These are phyloP conservation scores for Eurytemora carolleeae DNA, from an alignment of 1,140 invertebrate genomes.

Conservation along the genomic window DNA sequence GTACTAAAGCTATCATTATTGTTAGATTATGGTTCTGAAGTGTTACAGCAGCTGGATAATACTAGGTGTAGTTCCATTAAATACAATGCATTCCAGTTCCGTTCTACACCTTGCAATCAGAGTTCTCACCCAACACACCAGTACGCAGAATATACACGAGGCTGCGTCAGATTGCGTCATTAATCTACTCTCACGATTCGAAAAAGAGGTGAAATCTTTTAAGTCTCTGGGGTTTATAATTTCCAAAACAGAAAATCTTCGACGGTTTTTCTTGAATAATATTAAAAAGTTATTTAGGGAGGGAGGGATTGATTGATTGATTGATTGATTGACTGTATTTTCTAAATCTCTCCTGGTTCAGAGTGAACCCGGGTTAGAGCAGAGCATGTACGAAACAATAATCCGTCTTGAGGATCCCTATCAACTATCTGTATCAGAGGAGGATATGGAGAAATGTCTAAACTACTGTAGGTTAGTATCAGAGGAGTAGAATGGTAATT, in stretches of 20 bases:
- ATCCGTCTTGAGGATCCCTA: slow-evolving; percentile 62
- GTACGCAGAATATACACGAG: slow-evolving; percentile 40
- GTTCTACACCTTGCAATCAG: neutral
- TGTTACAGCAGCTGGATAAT: neutral
- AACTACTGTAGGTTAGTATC: slow-evolving; percentile 5
- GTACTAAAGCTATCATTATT: too few species aligned
- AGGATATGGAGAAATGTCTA: slow-evolving; percentile 56
- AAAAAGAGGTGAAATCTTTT: slow-evolving; percentile 45
- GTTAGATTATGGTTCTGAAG: neutral
- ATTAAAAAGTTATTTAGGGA: too few species aligned
- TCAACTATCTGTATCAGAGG: slow-evolving; percentile 69
- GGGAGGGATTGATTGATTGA: too few species aligned
- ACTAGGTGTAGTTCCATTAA: neutral
- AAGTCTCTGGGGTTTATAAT: too few species aligned
- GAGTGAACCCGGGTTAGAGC: too few species aligned
- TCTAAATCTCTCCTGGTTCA: too few species aligned
- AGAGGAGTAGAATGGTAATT: too few species aligned
- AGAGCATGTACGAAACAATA: slow-evolving; percentile 65
- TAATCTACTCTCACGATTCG: slow-evolving; percentile 52
- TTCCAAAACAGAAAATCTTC: too few species aligned
- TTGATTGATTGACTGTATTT: too few species aligned
- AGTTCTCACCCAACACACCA: neutral
- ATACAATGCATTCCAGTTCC: neutral
- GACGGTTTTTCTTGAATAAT: too few species aligned
- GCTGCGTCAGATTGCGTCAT: slow-evolving; percentile 76